Evolutionary conservation across 2,888 invertebrate genomes (phyloP), one percentile per base, ranked within the genome.

Genomic region (Dione vanillae): DNA sequence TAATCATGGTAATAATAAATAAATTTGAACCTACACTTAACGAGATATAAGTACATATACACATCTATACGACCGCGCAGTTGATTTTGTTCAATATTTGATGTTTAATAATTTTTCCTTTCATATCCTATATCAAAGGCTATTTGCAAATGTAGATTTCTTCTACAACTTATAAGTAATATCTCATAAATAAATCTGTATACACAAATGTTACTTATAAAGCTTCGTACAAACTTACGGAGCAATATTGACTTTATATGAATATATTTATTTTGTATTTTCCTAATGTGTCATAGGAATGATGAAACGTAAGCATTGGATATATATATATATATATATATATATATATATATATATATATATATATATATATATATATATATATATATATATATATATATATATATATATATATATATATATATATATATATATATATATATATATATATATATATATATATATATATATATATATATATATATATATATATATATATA

Each of bases 181-280:
- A 10, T 61, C 45, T 61, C 61, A 61, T 61, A 45, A 61, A 61
- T 61, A 61, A 61, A 61, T 61, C 61, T 45, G 45, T 61, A n/a
- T 59, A 59, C n/a, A 59, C 59, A 59, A 61, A 45, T 27, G 43
- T 45, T n/a, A 27, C 43, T 45, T 43, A 41, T 45, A 61, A 61
- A 35, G 43, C 27, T 35, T 43, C 27, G 27, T 61, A 5, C 20
- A 11, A 16, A 45, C 45, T 43, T 61, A 35, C 45, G n/a, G 43
- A 61, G 27, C 9, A n/a, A n/a, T 45, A 27, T 59, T 59, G 10
- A 35, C 45, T 61, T 45, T 61, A 43, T 61, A 35, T n/a, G 45
- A 45, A 43, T 27, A 45, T 45, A 6, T 61, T 27, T 61, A n/a
- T 45, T 45, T 45, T 45, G 7, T 61, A 27, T 20, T 2, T 43